Conservation (phyloP, 2,113 vertebrate species). For the Microtus oregoni region DNA sequence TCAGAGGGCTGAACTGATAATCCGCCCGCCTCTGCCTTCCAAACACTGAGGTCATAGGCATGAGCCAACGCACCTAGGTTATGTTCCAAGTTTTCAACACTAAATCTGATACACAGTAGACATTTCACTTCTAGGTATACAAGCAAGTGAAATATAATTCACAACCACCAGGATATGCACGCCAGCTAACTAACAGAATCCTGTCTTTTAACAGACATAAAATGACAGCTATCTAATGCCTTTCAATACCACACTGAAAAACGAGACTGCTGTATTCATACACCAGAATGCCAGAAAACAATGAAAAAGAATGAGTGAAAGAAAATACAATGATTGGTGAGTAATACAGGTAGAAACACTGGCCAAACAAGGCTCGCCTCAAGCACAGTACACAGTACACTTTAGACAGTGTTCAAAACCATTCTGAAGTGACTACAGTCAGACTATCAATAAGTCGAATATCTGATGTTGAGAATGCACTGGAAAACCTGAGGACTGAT, state of each 20-base stretch:
- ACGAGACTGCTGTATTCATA: background rate
- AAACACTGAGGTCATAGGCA: background rate
- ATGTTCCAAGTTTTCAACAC: background rate
- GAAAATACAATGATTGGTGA: background rate
- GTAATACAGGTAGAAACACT: background rate
- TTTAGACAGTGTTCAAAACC: background rate
- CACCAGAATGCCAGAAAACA: background rate
- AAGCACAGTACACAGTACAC: background rate
- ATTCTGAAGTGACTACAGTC: background rate
- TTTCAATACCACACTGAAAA: background rate
- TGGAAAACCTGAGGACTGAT: background rate
- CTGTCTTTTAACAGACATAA: background rate
- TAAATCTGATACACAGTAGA: background rate
- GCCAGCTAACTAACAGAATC: background rate
- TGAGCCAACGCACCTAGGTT: background rate
- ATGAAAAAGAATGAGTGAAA: background rate
- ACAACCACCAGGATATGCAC: background rate
- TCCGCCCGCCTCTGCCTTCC: background rate
- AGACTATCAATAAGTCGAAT: background rate
- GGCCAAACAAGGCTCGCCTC: background rate
- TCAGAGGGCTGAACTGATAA: background rate
- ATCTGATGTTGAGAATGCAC: no score
- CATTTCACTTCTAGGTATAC: background rate
- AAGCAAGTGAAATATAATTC: background rate
- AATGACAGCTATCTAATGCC: background rate